Conservation (phyloP, 2,888 invertebrate species). For the Callimorpha dominula region DNA sequence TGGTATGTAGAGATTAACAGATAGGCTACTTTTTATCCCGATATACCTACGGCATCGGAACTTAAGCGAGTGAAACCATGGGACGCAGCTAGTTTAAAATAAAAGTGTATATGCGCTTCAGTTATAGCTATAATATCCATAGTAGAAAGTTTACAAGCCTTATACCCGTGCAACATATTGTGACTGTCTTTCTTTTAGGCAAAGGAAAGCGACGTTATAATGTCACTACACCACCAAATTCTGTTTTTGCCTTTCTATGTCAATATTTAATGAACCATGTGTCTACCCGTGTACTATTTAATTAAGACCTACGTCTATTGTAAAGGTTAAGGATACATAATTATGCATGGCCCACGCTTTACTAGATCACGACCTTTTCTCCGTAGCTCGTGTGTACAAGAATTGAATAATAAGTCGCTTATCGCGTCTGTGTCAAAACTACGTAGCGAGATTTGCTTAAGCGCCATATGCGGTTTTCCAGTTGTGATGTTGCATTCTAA, state of each 20-base stretch:
- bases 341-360: conserved; percentile 16
- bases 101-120: not conserved
- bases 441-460: not conserved
- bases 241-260: conserved; percentile 39
- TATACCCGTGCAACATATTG: not conserved
- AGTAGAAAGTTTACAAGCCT: not conserved
- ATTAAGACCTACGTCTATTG: conserved; percentile 12
- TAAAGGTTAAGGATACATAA: conserved; percentile 31
- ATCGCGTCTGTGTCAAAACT: not conserved
- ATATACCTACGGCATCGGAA: too few relatives aligned
- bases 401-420: not conserved
- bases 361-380: not conserved
- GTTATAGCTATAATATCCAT: not conserved
- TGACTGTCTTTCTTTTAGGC: not conserved
- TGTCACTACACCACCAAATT: conserved; percentile 28
- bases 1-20: too few relatives aligned
- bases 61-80: too few relatives aligned
- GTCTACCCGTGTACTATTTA: conserved; percentile 22
- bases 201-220: not conserved
- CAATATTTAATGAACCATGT: conserved; percentile 48
- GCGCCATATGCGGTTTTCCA: not conserved
- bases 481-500: not conserved
- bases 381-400: not conserved
- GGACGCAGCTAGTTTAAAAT: not conserved
- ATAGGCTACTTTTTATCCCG: too few relatives aligned